Evolutionary conservation across 2,888 invertebrate species (phyloP), one percentile per base, ranked within the genome.

Genomic region (Polymixis lichenea): DNA sequence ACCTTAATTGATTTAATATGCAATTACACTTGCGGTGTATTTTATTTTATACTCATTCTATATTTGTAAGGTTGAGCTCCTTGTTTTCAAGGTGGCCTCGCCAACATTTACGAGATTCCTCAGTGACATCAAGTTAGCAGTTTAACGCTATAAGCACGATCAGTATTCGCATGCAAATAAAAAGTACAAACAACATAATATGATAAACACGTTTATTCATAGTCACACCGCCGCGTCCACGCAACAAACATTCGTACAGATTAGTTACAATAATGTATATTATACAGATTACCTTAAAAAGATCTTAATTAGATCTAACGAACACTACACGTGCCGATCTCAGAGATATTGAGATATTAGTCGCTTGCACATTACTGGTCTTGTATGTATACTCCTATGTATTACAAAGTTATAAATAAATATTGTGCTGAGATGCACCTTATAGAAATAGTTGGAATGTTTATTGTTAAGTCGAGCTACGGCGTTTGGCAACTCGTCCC

Each of bases 201-300:
- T 91, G 92, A 93, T 93, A 95, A 94, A 94, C 95, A 95, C 94
- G 93, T 96, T 96, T 96, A 96, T 95, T 95, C 92, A 90, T 90
- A 92, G 91, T 90, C 89, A 90, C 89, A 88, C 91, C 88, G 88
- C 91, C 93, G 91, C 93, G 90, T 91, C 88, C 92, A 92, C 89
- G 84, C 92, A 86, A 91, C 93, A 91, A 86, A 82, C 94, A 92
- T 86, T 83, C 94, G 91, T 91, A 92, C 93, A 88, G 87, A 88
- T 93, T 91, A 91, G 90, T 92, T 92, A 91, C 89, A 92, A 90
- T 91, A 88, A 86, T 82, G 85, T 90, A 87, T 88, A 88, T 87
- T 78, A 85, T 82, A 89, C 85, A 86, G 82, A 87, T 86, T 87
- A 85, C 72, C 84, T 83, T 85, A 87, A 79, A 83, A 61, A 85